Percentiles rank a stretch among this genome's conserved stretches.
Conservation (phyloP, 2,113 vertebrate genomes). For the Actenoides lindsayi region DNA sequence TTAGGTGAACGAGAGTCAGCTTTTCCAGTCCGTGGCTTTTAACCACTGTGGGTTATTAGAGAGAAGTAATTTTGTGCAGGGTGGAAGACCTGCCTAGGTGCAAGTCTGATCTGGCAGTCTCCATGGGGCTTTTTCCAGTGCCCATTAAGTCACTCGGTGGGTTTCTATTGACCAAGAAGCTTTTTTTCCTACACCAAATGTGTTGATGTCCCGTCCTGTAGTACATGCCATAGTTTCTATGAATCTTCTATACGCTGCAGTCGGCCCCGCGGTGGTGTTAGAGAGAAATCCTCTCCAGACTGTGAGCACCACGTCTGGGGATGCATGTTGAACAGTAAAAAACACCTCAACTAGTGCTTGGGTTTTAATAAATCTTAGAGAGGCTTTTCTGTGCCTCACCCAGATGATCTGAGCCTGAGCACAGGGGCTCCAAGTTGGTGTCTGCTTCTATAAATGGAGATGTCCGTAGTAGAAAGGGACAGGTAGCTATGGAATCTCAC, state of each 20-base stretch:
- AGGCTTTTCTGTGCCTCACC: neutral
- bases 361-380: neutral
- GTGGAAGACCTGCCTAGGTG: neutral
- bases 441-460: neutral
- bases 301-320: neutral
- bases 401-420: neutral
- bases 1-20: neutral
- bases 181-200: neutral
- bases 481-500: neutral
- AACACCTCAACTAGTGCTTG: neutral
- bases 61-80: neutral
- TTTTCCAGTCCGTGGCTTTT: neutral
- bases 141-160: neutral
- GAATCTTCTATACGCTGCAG: neutral
- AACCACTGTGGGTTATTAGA: neutral
- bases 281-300: neutral
- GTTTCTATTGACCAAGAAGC: neutral
- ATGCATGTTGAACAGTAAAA: neutral
- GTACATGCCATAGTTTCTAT: neutral
- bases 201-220: neutral
- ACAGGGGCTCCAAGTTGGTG: neutral
- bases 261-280: neutral
- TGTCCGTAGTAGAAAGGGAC: neutral
- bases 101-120: neutral
- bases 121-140: neutral